Percentiles rank a stretch among this genome's conserved stretches.
These are phyloP conservation scores for Luscinia megarhynchos DNA, from an alignment of 2,797 vertebrate species.

Conservation along the genomic window DNA sequence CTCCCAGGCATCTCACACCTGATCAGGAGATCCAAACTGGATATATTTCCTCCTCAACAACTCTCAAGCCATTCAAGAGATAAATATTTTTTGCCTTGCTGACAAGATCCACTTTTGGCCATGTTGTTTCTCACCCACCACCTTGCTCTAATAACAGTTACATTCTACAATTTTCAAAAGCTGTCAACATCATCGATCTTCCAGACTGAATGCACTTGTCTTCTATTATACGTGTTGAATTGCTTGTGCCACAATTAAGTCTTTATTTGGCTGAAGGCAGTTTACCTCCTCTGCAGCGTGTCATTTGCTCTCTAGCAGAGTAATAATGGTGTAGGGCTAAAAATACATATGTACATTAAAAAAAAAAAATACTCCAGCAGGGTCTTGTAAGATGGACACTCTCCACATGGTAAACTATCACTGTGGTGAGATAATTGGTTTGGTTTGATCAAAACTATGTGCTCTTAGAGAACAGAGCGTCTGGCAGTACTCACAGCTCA, in stretches of 20 bases:
- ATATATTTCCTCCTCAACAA: background rate
- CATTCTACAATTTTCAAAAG: slow-evolving; percentile 33
- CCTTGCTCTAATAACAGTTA: slow-evolving; percentile 28
- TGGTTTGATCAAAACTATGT: slow-evolving; percentile 49
- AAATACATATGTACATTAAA: background rate
- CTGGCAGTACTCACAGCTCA: slow-evolving; percentile 10
- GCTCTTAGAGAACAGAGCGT: background rate
- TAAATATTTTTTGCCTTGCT: background rate
- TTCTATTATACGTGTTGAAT: slow-evolving; percentile 4
- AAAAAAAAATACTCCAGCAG: background rate
- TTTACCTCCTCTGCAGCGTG: background rate
- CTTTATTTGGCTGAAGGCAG: slow-evolving; percentile 52
- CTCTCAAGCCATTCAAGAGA: background rate
- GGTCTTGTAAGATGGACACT: slow-evolving; percentile 12
- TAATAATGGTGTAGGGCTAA: background rate
- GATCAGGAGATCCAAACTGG: background rate
- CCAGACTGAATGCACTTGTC: background rate
- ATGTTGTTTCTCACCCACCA: background rate
- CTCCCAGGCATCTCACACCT: background rate
- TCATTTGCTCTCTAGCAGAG: slow-evolving; percentile 30
- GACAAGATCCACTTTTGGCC: background rate
- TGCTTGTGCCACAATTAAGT: slow-evolving; percentile 28
- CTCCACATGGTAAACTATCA: slow-evolving; percentile 11
- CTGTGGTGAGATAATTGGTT: slow-evolving; percentile 48
- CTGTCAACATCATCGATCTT: slow-evolving; percentile 36